Conservation (phyloP, 2,113 vertebrate species). For the Danionella cerebrum region DNA sequence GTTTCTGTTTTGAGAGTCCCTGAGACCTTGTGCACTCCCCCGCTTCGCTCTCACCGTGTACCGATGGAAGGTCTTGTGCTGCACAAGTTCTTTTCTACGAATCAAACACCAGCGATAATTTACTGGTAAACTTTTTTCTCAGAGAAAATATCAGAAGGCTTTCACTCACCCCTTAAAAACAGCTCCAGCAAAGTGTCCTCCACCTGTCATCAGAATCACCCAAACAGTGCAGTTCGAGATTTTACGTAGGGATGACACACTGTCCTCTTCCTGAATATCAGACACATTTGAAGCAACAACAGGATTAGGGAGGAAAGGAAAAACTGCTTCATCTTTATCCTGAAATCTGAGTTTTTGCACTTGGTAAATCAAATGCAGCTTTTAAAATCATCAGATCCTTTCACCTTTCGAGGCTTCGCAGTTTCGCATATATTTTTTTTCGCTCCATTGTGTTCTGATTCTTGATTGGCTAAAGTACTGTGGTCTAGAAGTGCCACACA, state of each 20-base stretch:
- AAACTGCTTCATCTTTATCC: background rate
- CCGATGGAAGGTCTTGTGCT: conserved; percentile 93
- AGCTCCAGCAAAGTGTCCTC: conserved; percentile 91
- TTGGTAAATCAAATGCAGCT: too few relatives aligned
- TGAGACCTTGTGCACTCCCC: conserved; percentile 78
- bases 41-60: conserved; percentile 88
- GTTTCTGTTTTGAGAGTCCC: conserved; percentile 73
- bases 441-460: too few relatives aligned
- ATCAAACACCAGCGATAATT: background rate
- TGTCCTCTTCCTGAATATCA: conserved; percentile 48
- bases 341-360: too few relatives aligned
- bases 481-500: too few relatives aligned
- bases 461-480: too few relatives aligned
- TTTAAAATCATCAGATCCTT: too few relatives aligned
- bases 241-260: conserved; percentile 59
- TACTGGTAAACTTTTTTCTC: background rate
- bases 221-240: conserved; percentile 61
- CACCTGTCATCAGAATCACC: conserved; percentile 88
- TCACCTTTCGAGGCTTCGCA: too few relatives aligned
- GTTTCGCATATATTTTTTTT: too few relatives aligned
- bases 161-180: conserved; percentile 80
- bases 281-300: too few relatives aligned
- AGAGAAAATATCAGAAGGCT: background rate
- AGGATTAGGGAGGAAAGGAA: background rate
- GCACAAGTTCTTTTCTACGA: conserved; percentile 71